Conservation (phyloP, 2,113 vertebrate species). For the Microcebus jonahi region DNA sequence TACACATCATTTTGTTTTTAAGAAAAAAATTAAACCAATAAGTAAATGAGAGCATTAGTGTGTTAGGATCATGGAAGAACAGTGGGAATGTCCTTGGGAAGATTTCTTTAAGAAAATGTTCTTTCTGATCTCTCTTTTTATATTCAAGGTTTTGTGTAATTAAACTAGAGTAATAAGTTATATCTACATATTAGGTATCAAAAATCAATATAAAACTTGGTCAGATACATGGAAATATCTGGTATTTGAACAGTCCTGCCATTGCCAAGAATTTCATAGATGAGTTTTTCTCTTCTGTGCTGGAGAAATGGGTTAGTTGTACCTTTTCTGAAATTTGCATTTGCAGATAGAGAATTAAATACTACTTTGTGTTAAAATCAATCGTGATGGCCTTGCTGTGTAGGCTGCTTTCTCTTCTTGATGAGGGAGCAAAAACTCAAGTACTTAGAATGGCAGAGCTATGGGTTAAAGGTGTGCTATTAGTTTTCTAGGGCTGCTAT, state of each 20-base stretch:
- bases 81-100: background rate
- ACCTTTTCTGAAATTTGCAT: background rate
- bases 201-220: background rate
- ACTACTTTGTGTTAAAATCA: rapidly evolving
- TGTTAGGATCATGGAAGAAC: rapidly evolving
- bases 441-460: rapidly evolving
- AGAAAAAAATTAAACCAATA: background rate
- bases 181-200: background rate
- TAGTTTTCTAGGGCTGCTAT: background rate
- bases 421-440: rapidly evolving
- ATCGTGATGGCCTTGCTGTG: background rate
- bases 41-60: background rate
- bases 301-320: background rate
- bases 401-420: background rate
- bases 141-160: background rate
- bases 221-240: background rate
- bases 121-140: background rate
- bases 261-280: background rate
- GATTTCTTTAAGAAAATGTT: background rate
- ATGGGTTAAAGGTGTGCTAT: rapidly evolving
- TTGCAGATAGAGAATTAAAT: background rate
- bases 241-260: background rate
- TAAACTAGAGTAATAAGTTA: background rate
- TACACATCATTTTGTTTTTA: background rate
- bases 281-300: background rate